Evolutionary conservation across 2,888 invertebrate genomes (phyloP).

Genomic region (Sinodicranocentrus sp.): DNA sequence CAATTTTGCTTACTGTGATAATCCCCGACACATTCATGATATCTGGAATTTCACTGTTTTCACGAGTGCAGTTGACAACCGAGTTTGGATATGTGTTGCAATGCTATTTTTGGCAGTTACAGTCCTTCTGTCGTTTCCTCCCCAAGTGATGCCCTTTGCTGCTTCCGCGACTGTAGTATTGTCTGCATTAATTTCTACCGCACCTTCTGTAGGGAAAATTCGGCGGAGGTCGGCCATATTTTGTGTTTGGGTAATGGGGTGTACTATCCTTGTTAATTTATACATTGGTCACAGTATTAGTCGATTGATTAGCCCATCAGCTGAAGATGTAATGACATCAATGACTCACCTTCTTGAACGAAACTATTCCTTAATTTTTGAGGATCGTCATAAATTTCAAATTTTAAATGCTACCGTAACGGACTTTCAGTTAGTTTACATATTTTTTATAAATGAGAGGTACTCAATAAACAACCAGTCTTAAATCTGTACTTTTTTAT

Average conservation of each 20-base stretch:
- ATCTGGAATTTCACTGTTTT: not conserved
- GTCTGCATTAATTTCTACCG: slow-evolving; percentile 6
- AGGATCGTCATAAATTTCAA: not conserved
- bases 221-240: not conserved
- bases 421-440: no score
- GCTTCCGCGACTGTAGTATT: not conserved
- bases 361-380: slow-evolving; percentile 14
- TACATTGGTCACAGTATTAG: slow-evolving; percentile 37
- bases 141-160: not conserved
- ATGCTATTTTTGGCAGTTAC: not conserved
- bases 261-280: slow-evolving; percentile 9
- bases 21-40: not conserved
- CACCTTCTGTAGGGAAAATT: not conserved
- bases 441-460: no score
- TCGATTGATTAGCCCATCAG: slow-evolving; percentile 16
- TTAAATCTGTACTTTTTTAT: not conserved
- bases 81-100: not conserved
- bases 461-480: no score
- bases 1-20: slow-evolving; percentile 40
- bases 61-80: not conserved
- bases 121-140: not conserved
- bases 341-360: slow-evolving; percentile 5
- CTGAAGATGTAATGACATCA: slow-evolving; percentile 9
- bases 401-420: slow-evolving; percentile 10
- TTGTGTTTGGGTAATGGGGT: slow-evolving; percentile 15